Percentiles rank a stretch among this genome's conserved stretches.
These are phyloP conservation scores for Stegostoma tigrinum DNA, from an alignment of 2,113 vertebrate genomes.

Conservation along the genomic window DNA sequence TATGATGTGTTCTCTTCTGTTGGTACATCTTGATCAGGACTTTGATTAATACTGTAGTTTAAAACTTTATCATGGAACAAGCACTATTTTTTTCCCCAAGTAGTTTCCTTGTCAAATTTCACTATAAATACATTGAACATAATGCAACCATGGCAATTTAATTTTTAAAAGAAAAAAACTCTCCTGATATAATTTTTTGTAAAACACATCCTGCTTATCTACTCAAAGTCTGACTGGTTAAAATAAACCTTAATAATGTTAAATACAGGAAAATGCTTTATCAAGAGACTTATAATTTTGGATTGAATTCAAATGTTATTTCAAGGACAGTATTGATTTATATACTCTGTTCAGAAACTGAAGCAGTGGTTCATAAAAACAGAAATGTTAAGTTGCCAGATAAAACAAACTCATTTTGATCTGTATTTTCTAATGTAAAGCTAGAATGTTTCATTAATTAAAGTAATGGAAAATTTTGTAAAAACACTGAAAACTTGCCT, in stretches of 20 bases:
- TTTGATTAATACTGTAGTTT: not conserved
- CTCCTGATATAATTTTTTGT: not conserved
- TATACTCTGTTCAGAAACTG: not conserved
- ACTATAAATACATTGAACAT: not conserved
- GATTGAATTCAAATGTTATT: not conserved
- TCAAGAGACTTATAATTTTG: not conserved
- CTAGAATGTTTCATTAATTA: not conserved
- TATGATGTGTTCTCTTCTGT: no score
- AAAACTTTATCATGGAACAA: not conserved
- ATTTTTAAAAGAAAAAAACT: not conserved
- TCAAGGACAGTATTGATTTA: not conserved
- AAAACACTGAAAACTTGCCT: conserved; percentile 26
- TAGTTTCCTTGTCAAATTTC: not conserved
- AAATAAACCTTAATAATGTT: not conserved
- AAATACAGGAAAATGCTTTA: not conserved
- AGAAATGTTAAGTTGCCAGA: not conserved
- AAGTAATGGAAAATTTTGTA: not conserved
- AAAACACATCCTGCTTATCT: not conserved
- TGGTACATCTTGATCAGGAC: not conserved
- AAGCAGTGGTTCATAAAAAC: not conserved
- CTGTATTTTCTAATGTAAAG: not conserved
- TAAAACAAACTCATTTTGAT: not conserved
- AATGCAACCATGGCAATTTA: not conserved
- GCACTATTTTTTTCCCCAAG: not conserved
- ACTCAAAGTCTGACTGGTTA: not conserved